phyloP scores from a whole-genome alignment of 2,113 vertebrate genomes.

The Dasypus novemcinctus region DNA sequence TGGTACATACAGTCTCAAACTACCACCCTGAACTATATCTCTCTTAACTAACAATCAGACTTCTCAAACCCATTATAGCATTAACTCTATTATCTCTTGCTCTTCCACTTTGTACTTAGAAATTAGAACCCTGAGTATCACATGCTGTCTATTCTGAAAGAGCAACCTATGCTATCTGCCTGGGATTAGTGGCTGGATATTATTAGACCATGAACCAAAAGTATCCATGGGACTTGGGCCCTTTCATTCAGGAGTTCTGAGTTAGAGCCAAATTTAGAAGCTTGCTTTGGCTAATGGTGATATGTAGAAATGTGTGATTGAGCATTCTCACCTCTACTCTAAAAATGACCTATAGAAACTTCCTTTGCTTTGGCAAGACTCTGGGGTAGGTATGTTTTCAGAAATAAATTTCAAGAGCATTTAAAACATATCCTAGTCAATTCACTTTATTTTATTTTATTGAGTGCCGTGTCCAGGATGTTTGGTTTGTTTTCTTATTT shows the following conservation, averaged over 20 bases:
- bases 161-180: neutral
- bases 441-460: neutral
- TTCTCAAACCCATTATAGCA: neutral
- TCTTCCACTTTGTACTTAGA: neutral
- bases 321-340: neutral
- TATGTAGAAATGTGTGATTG: neutral
- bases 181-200: neutral
- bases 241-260: neutral
- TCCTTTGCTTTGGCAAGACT: conserved; percentile 3
- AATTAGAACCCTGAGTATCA: neutral
- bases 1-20: too few species aligned
- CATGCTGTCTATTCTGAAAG: neutral
- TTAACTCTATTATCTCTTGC: neutral
- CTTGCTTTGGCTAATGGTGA: neutral
- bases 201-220: neutral
- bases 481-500: conserved; percentile 50
- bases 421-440: neutral
- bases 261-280: neutral
- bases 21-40: conserved; percentile 5
- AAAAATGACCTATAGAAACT: neutral
- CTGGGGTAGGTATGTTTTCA: conserved; percentile 29
- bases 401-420: conserved; percentile 50
- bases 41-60: neutral
- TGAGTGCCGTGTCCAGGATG: neutral
- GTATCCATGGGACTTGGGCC: neutral